Base-by-base conservation (phyloP, 35 echinoderm and acorn worm species). In the Hemicentrotus pulcherrimus region DNA sequence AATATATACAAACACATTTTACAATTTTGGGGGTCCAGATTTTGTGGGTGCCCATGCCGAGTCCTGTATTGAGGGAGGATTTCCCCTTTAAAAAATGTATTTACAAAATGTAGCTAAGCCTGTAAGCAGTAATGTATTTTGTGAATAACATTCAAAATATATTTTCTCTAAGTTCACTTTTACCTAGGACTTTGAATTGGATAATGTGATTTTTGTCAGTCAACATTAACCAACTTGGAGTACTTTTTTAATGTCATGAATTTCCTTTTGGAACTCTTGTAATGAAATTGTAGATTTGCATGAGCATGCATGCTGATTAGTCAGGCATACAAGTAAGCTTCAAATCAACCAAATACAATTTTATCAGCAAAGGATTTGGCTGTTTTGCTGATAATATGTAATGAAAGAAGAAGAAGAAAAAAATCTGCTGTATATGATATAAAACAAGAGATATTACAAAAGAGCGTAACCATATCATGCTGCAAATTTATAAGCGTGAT, bases 241-340 rank as follows among this genome's bases (percentile, higher is more conserved):
- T n/a, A n/a, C n/a, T n/a, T n/a, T n/a, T n/a, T n/a, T n/a, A n/a
- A n/a, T n/a, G n/a, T 78, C 65, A 78, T 78, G 65, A 78, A 78
- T 78, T 78, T 78, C 65, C 24, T 78, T 78, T 4, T 78, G 65
- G 22, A 78, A 78, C 28, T 78, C 65, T 78, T 4, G 65, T 28
- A 78, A 78, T 78, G 14, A 90, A 15, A 9, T 9, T 90, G 31
- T 90, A 47, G 46, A 45, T 45, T 45, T 90, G 88, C 88, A 90
- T 90, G 88, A 90, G 88, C 88, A 90, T 90, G 88, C 88, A 90
- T 90, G 88, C 88, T 47, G 46, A 78, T 78, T 90, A 90, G 32
- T 32, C 88, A 45, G 88, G 16, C 88, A 90, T 90, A 90, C 88
- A 90, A 90, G 88, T 90, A 90, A 90, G 88, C 88, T 90, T 90